Evolutionary conservation across 2,797 vertebrate genomes (phyloP).

Genomic region (Protonibea diacanthus): DNA sequence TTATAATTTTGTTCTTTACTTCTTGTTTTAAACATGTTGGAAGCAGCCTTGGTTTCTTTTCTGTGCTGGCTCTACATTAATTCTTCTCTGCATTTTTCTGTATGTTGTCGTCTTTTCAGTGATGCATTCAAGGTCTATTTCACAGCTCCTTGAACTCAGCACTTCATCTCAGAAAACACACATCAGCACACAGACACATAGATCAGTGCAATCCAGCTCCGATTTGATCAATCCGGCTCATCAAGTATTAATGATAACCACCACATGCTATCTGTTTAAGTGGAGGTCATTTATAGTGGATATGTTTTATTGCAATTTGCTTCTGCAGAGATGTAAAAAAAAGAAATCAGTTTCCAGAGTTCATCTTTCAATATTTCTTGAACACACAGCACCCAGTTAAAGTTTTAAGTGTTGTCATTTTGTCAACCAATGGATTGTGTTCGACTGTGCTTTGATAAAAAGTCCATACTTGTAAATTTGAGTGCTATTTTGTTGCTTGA

Average conservation of each 20-base stretch:
- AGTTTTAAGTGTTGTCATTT: background rate
- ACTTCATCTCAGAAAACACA: constrained; percentile 30
- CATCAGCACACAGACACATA: constrained; percentile 7
- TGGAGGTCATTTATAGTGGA: constrained; percentile 36
- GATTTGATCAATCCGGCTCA: constrained; percentile 24
- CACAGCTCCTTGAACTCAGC: constrained; percentile 46
- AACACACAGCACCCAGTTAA: background rate
- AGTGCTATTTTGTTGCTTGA: background rate
- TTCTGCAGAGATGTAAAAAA: background rate
- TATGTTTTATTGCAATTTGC: background rate
- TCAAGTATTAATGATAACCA: constrained; percentile 26
- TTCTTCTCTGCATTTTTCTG: background rate
- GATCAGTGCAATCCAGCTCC: background rate
- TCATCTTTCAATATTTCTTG: constrained; percentile 3
- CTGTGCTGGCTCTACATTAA: background rate
- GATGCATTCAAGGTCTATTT: constrained; percentile 46
- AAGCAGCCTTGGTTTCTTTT: no score
- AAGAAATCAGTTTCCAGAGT: background rate
- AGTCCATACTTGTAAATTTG: constrained; percentile 13
- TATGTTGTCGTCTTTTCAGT: constrained; percentile 33
- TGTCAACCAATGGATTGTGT: background rate
- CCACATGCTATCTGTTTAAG: constrained; percentile 8
- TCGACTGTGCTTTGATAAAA: background rate
- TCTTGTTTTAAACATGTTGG: background rate
- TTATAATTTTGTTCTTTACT: background rate